Base-by-base conservation (phyloP, 2,888 invertebrate genomes). In the Netelia virgata region DNA sequence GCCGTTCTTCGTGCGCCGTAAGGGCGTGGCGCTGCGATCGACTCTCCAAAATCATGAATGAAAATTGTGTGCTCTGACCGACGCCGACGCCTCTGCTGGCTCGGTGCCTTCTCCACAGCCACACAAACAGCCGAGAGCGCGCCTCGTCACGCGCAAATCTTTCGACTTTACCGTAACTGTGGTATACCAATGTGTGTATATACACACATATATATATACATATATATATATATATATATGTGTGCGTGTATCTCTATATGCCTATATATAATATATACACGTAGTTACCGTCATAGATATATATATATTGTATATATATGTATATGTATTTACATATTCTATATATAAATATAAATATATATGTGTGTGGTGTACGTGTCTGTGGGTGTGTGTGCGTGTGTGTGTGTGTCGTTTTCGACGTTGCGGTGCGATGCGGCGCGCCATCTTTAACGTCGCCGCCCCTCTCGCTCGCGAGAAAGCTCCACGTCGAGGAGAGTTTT, bases 1-100 rank as follows among this genome's bases (percentile, higher is more conserved):
- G 76, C 73, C 75, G 80, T 47, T 50, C 72, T 69, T 79, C 70
- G 81, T 41, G 70, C 75, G 59, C 75, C 83, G 76, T 76, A 70
- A 84, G 85, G 84, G 87, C 86, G 87, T 86, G 88, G 87, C 89
- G 87, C 88, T 88, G 84, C 87, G 82, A 84, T 89, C 87, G 88
- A 72, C 81, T 57, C 85, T 86, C 83, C 85, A 88, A 90, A 91
- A 91, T 88, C 91, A 92, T 92, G 92, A 92, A 92, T 92, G 92
- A 91, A 91, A 91, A 88, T 87, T 88, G 88, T 66, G 36, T 74
- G 77, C 69, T 66, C n/a, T 41, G 61, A 61, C 82, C 79, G 86
- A 73, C 83, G 78, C 73, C 68, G 74, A 53, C 76, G 70, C 82
- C 59, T 64, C 23, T 36, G 69, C 76, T 81, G 74, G 73, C 76